Base-by-base conservation (phyloP, 1,140 invertebrate genomes). In the Plutomurus gul region DNA sequence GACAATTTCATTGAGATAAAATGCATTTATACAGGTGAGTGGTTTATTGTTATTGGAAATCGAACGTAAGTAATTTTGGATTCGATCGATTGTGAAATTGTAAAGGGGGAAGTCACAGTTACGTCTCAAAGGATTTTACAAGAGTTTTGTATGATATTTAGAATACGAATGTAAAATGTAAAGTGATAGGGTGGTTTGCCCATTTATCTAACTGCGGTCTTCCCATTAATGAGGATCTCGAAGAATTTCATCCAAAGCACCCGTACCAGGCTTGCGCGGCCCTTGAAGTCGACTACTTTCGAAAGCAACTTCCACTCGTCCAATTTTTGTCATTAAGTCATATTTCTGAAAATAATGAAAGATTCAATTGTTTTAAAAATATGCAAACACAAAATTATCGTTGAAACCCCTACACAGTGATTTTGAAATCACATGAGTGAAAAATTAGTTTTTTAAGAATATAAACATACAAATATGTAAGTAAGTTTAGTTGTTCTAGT, bases 181-280 rank as follows among this genome's bases (percentile, higher is more conserved):
- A n/a, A 51, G 20, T 6, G 3, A 25, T 51, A 51, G 47, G 47
- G 25, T 22, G 20, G 18, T 51, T 51, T 51, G 25, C 47, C 47
- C n/a, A n/a, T n/a, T n/a, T n/a, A n/a, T n/a, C n/a, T n/a, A n/a
- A n/a, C n/a, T n/a, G n/a, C n/a, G n/a, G n/a, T n/a, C n/a, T n/a
- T 43, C 7, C 2, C 30, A 65, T 36, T 33, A 72, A 43, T 72
- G 70, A 39, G 70, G 70, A 72, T 40, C 22, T 43, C 20, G 36
- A 11, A 72, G 20, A 40, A 40, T 75, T 30, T 75, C 27, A 18
- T 75, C 73, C 33, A 49, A 49, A 75, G 87, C 88, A 20, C 88
- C 89, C 18, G 87, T 87, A 36, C 89, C 89, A 1, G 90, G 88
- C 74, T 88, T 86, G 3, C 87, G 88, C 6, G 89, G 89, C 10